Conservation (phyloP, 1,140 invertebrate species). For the Drosophila lacertosa region DNA sequence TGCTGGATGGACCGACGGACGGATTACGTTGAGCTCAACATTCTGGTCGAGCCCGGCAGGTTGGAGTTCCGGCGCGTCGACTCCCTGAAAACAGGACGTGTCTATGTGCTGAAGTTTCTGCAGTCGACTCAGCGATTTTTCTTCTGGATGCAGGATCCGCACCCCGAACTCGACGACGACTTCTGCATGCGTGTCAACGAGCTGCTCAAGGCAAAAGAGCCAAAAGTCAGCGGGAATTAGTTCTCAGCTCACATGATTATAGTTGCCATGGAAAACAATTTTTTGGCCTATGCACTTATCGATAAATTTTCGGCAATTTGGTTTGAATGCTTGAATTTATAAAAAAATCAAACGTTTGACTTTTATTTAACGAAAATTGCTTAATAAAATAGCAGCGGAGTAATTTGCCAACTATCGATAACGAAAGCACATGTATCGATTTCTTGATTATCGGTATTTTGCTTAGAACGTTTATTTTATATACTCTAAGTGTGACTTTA, state of each 20-base stretch:
- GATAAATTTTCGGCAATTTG: too few relatives aligned
- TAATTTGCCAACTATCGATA: too few relatives aligned
- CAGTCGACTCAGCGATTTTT: constrained; percentile 95
- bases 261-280: too few relatives aligned
- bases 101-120: constrained; percentile 98
- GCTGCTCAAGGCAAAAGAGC: constrained; percentile 86
- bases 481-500: too few relatives aligned
- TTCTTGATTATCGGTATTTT: too few relatives aligned
- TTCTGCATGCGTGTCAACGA: constrained; percentile 96
- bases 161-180: constrained; percentile 96
- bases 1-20: constrained; percentile 97
- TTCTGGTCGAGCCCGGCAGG: constrained; percentile 98
- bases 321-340: too few relatives aligned
- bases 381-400: too few relatives aligned
- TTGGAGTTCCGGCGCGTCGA: constrained; percentile 97
- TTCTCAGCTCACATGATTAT: not conserved
- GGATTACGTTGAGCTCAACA: constrained; percentile 88
- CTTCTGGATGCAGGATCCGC: constrained; percentile 99
- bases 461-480: too few relatives aligned
- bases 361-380: too few relatives aligned
- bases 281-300: too few relatives aligned
- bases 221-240: not conserved
- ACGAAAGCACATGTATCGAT: too few relatives aligned
- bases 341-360: too few relatives aligned
- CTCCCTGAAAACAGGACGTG: constrained; percentile 97